A percentile compares a stretch with the other conserved stretches of the same genome.
Evolutionary conservation across 2,797 vertebrate species (phyloP).

Genomic region (Hydrocynus forskahlii): DNA sequence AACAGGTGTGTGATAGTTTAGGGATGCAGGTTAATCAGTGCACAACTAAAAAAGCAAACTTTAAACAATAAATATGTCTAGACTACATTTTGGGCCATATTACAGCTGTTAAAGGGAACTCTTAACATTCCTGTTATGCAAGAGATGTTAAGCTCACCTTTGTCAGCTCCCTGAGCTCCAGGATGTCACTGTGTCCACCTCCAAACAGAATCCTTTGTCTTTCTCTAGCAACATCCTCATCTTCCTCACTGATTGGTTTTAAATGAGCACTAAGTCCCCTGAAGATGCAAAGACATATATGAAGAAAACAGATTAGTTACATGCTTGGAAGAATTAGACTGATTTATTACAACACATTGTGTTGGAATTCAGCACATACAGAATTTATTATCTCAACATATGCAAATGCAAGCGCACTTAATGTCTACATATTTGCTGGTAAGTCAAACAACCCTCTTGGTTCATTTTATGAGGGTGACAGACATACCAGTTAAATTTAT

Average conservation of each 20-base stretch:
- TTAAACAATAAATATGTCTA: too few relatives aligned
- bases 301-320: neutral
- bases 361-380: too few relatives aligned
- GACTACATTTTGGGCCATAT: neutral
- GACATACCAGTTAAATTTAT: too few relatives aligned
- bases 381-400: too few relatives aligned
- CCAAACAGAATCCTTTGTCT: conserved; percentile 92
- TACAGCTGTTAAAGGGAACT: neutral
- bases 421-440: too few relatives aligned
- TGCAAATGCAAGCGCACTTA: too few relatives aligned
- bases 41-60: too few relatives aligned
- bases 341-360: too few relatives aligned
- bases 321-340: neutral
- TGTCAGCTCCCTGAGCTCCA: conserved; percentile 92
- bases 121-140: neutral
- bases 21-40: too few relatives aligned
- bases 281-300: conserved; percentile 17
- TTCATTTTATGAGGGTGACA: too few relatives aligned
- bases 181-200: conserved; percentile 90
- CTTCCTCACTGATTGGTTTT: conserved; percentile 91
- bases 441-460: too few relatives aligned
- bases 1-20: too few relatives aligned
- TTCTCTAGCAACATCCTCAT: conserved; percentile 95
- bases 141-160: conserved; percentile 76
- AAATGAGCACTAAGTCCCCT: conserved; percentile 87